Evolutionary conservation across 2,888 invertebrate species (phyloP).

Genomic region (Leptopterna dolabrata): DNA sequence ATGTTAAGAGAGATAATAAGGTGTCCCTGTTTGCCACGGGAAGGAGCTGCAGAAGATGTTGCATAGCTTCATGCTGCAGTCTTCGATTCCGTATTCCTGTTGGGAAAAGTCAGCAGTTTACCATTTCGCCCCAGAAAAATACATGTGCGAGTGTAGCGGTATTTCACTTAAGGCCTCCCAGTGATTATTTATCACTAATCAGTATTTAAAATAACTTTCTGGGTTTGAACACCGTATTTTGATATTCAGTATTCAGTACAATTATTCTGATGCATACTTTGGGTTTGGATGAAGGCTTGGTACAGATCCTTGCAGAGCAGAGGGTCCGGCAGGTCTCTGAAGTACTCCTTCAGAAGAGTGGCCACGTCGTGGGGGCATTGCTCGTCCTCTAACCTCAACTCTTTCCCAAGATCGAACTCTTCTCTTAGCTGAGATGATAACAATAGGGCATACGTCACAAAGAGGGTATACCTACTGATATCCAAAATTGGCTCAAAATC

Average conservation of each 20-base stretch:
- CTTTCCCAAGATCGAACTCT: slow-evolving; percentile 87
- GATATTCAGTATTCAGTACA: background rate
- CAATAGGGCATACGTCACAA: background rate
- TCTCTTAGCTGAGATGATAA: slow-evolving; percentile 77
- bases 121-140: too few relatives aligned
- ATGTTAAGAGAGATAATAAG: slow-evolving; percentile 82
- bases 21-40: slow-evolving; percentile 92
- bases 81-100: slow-evolving; percentile 66
- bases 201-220: too few relatives aligned
- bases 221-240: background rate
- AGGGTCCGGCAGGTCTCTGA: slow-evolving; percentile 92
- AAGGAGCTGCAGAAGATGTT: slow-evolving; percentile 85
- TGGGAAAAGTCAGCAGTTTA: too few relatives aligned
- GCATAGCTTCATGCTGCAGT: slow-evolving; percentile 84
- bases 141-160: too few relatives aligned
- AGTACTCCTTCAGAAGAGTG: slow-evolving; percentile 91
- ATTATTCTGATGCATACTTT: slow-evolving; percentile 75
- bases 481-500: too few relatives aligned
- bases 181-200: too few relatives aligned
- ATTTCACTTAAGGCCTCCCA: too few relatives aligned
- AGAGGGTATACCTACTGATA: too few relatives aligned
- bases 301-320: slow-evolving; percentile 90
- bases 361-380: slow-evolving; percentile 95
- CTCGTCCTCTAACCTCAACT: slow-evolving; percentile 78
- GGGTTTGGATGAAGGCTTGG: slow-evolving; percentile 88